Base-by-base conservation (phyloP, 2,888 invertebrate species). In the Drosophila setosimentum region DNA sequence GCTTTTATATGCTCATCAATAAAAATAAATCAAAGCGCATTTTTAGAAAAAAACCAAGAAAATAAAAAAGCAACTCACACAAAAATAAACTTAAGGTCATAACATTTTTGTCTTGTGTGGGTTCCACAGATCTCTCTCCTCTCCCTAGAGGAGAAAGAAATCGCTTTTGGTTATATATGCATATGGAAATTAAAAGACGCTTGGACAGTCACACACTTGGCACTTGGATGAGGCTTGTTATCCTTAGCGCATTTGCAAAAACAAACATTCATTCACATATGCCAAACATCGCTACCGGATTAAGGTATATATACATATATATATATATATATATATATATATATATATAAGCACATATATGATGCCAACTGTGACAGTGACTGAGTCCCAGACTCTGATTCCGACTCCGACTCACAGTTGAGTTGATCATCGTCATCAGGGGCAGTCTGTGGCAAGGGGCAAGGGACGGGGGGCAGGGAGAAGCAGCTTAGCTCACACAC, bases 1-100 rank as follows among this genome's bases (percentile, higher is more conserved):
- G 73, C 87, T 77, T 89, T 90, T 85, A 90, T 89, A 90, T 72
- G 91, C 88, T 77, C 91, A 90, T 89, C 87, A 91, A 87, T 87
- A 87, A 87, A 87, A 87, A 87, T 87, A 87, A 87, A 87, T 87
- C 87, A 87, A 88, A 89, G 82, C 71, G 78, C 76, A 89, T 76
- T 83, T 90, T 84, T 87, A 79, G 77, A 87, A 84, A 78, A 76
- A 59, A 73, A 24, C 2, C 5, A 42, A 42, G 2, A 24, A 21
- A 21, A 6, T 65, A 50, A 53, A 37, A 8, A 4, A 24, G 27
- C 24, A 45, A 45, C 45, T 8, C 45, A 45, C 21, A 45, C 21
- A 55, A 27, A 55, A 55, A 40, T 37, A 27, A 67, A 60, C 61
- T 63, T 74, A 40, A 73, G 74, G 73, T 73, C 68, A 74, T 73